phyloP scores from a whole-genome alignment of 2,888 invertebrate species.

The Hololepta plana region DNA sequence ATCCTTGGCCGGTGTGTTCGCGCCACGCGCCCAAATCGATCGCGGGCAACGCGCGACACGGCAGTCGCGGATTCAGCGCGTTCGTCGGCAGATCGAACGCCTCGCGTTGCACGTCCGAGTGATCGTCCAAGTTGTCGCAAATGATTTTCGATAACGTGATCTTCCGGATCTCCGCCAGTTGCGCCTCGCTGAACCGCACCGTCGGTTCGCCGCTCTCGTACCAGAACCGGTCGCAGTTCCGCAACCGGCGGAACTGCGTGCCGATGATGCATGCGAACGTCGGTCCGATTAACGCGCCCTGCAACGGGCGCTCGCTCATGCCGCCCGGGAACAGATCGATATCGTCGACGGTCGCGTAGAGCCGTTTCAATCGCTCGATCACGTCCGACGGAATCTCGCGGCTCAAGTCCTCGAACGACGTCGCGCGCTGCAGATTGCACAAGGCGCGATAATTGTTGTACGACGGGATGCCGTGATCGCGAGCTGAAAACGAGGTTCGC shows the following conservation, averaged over 20 bases:
- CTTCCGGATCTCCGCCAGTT: slow-evolving; percentile 76
- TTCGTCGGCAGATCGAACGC: slow-evolving; percentile 82
- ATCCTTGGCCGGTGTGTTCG: slow-evolving; percentile 57
- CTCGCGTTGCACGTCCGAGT: slow-evolving; percentile 73
- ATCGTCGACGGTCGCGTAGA: slow-evolving; percentile 82
- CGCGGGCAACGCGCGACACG: slow-evolving; percentile 63
- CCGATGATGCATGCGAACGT: slow-evolving; percentile 91
- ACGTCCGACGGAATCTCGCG: slow-evolving; percentile 76
- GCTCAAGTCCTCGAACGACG: slow-evolving; percentile 69
- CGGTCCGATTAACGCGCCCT: slow-evolving; percentile 85
- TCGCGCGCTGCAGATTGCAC: slow-evolving; percentile 74
- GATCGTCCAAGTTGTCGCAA: slow-evolving; percentile 78
- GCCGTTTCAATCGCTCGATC: slow-evolving; percentile 56
- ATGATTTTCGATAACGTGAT: slow-evolving; percentile 66
- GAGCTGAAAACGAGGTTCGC: slow-evolving; percentile 29
- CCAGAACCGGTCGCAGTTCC: slow-evolving; percentile 93
- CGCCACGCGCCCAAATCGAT: slow-evolving; percentile 73
- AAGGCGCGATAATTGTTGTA: slow-evolving; percentile 83
- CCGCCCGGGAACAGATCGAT: slow-evolving; percentile 93
- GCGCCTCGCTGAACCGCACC: slow-evolving; percentile 66
- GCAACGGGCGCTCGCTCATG: slow-evolving; percentile 73
- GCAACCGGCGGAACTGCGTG: slow-evolving; percentile 75
- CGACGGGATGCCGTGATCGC: slow-evolving; percentile 76
- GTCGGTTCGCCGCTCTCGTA: slow-evolving; percentile 74
- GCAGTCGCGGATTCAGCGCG: slow-evolving; percentile 77